Evolutionary conservation across 2,113 vertebrate species (phyloP), one percentile per base, ranked within the genome.

Genomic region (Colistium nudipinnis): DNA sequence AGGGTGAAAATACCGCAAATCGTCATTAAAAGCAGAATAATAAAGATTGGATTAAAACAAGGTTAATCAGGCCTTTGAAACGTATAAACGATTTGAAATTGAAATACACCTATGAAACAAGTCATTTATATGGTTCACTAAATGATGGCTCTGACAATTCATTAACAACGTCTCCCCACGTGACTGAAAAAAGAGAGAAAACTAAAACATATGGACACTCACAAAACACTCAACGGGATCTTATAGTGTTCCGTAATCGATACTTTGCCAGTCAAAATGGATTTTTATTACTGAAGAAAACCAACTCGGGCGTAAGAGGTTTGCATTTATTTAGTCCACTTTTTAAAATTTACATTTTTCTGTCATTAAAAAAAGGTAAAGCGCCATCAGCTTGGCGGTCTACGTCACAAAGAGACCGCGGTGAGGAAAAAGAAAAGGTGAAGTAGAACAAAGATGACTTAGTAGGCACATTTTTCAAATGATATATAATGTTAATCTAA

Each of bases 321-420:
- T 82, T 74, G 64, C 74, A 88, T 92, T 93, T 93, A 93, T 92
- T 92, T 91, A 90, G 89, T 93, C 88, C 77, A 92, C 87, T 89
- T 90, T 31, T 92, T 87, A 84, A 92, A 92, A 91, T 91, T 76
- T 88, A 90, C 88, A 92, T 85, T 91, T n/a, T 82, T 91, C 82
- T 87, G 62, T 88, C 80, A 85, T 91, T 89, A 91, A 92, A 92
- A n/a, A 94, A 92, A 91, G 80, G 85, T 83, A 90, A 84, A 91
- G 89, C 91, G 83, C 92, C 73, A 80, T 87, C 83, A 79, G 86
- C 76, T 86, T 84, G 85, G 88, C 87, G 88, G 87, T 79, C 76
- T 65, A 64, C 84, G 76, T 86, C 80, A 85, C 81, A 81, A 86
- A 79, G 70, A 84, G 75, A 83, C 78, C 77, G 85, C 80, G 75